Evolutionary conservation across 2,797 vertebrate species (phyloP), one percentile per base, ranked within the genome.

Genomic region (Rhinophrynus dorsalis): DNA sequence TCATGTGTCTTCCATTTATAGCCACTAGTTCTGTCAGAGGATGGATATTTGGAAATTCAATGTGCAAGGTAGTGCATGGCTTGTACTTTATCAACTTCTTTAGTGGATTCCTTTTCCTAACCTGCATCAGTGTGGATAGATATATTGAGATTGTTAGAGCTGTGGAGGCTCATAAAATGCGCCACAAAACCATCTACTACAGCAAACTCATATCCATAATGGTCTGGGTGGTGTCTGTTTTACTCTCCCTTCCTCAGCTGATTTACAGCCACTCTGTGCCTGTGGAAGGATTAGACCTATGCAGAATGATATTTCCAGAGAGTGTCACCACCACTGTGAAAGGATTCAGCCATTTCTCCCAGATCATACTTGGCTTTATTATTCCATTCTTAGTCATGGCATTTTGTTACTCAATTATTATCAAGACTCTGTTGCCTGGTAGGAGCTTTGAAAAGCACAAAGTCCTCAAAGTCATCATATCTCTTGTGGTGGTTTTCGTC

Each of bases 61-160:
- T 91, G 44, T 97, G 95, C 87, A 91, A 83, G 23, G 63, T 37
- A 0, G 84, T 82, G 26, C 84, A 90, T 0, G 89, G 91, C 1
- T 75, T 91, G 79, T 91, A 95, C 0, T 84, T 91, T 0, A 82
- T 96, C 69, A 97, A 94, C 76, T 96, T 94, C 10, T 93, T 95
- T 58, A 90, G 93, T 0, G 95, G 96, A 2, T 89, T 98, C 72
- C 74, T 97, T 73, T 90, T 97, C 79, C 84, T 99, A 23, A 94
- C 94, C 20, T 93, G 92, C 78, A 93, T 99, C 79, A 97, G 95
- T 0, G 63, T 94, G 0, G 95, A 98, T 71, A 94, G 96, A 75
- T 98, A 97, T 6, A 60, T 95, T 78, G 89, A 89, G 78, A 94
- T 99, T 0, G 91, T 89, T 0, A 76, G 38, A 27, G 88, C 90